phyloP scores from a whole-genome alignment of 2,888 invertebrate genomes.

The Myathropa florea region DNA sequence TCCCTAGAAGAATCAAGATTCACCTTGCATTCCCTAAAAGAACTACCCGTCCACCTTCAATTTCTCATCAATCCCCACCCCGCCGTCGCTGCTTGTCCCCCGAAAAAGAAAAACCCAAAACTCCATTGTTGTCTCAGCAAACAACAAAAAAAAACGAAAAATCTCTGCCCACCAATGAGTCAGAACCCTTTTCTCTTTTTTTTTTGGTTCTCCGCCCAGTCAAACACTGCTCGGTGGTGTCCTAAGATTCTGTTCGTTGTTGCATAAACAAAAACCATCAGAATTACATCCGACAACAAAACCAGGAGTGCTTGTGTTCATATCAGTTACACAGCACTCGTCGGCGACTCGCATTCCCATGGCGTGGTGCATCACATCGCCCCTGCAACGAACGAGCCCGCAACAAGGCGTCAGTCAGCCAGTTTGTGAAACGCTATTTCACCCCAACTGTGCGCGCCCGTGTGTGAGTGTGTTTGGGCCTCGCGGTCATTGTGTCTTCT shows the following conservation, averaged over 20 bases:
- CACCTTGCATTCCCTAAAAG: too few relatives aligned
- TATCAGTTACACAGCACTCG: constrained; percentile 56
- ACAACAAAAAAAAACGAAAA: not conserved
- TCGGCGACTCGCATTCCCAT: constrained; percentile 55
- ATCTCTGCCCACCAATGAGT: not conserved
- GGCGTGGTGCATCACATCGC: constrained; percentile 23
- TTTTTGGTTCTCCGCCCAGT: not conserved
- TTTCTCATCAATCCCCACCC: not conserved
- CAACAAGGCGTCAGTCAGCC: constrained; percentile 41
- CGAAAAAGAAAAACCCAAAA: too few relatives aligned
- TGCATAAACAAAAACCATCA: constrained; percentile 20
- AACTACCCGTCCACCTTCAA: not conserved
- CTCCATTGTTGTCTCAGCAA: not conserved
- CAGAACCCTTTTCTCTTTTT: not conserved
- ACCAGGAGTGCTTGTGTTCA: constrained; percentile 7
- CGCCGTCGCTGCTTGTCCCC: not conserved
- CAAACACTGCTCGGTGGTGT: not conserved
- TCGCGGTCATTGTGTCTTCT: constrained; percentile 60
- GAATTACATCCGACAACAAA: constrained; percentile 13
- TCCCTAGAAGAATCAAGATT: too few relatives aligned
- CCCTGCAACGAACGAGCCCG: not conserved
- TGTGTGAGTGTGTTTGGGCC: not conserved
- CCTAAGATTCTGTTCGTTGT: not conserved
- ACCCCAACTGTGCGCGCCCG: not conserved
- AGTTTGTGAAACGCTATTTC: constrained; percentile 31